phyloP scores from a whole-genome alignment of 1,140 invertebrate species.

The Drosophila truncata region DNA sequence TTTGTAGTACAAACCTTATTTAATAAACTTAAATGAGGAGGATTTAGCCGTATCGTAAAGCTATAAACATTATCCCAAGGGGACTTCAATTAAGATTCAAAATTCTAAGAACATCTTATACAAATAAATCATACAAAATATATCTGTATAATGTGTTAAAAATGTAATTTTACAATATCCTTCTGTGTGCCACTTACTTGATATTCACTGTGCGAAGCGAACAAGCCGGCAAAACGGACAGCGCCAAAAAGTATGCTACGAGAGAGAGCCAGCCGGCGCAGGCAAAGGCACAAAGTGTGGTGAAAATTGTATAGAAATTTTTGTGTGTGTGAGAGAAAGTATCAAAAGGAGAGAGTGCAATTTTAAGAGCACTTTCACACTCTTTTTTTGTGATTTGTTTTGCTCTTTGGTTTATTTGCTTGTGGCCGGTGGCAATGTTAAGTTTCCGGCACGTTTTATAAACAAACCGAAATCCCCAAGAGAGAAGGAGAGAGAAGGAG shows the following conservation, averaged over 20 bases:
- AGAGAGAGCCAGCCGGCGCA: conserved; percentile 62
- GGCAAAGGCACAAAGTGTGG: conserved; percentile 60
- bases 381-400: conserved; percentile 30
- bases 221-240: conserved; percentile 56
- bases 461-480: conserved; percentile 67
- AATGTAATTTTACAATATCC: neutral
- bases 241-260: conserved; percentile 72
- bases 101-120: too few species aligned
- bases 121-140: too few species aligned
- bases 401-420: conserved; percentile 54
- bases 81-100: too few species aligned
- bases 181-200: neutral
- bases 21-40: too few species aligned
- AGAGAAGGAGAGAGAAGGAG: neutral
- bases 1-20: too few species aligned
- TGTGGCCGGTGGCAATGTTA: conserved; percentile 65
- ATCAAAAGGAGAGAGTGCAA: conserved; percentile 1
- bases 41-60: too few species aligned
- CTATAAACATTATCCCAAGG: too few species aligned
- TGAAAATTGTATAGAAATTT: conserved; percentile 44
- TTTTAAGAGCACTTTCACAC: conserved; percentile 18
- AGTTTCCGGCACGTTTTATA: conserved; percentile 81
- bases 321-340: conserved; percentile 3
- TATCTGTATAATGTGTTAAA: too few species aligned
- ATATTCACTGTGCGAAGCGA: conserved; percentile 50